Conservation (phyloP, 2,888 invertebrate genomes). For the Notodonta ziczac region DNA sequence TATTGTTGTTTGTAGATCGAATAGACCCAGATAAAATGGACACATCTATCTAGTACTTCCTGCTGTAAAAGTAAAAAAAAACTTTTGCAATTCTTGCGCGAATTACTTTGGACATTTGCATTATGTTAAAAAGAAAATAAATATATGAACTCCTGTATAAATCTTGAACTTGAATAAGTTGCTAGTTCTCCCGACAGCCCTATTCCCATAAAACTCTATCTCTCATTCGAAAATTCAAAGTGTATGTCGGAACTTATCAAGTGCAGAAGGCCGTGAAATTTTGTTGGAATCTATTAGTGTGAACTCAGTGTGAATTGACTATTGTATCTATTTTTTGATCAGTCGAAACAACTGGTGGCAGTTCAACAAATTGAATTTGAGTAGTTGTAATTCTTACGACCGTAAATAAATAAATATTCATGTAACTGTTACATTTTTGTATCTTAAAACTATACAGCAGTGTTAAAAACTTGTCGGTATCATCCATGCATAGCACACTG, state of each 20-base stretch:
- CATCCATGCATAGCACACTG: too few relatives aligned
- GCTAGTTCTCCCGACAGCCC: constrained; percentile 20
- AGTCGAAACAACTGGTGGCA: constrained; percentile 16
- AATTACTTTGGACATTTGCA: too few relatives aligned
- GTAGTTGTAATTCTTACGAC: too few relatives aligned
- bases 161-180: not conserved
- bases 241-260: constrained; percentile 42
- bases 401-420: too few relatives aligned
- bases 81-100: too few relatives aligned
- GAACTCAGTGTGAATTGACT: constrained; percentile 17
- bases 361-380: too few relatives aligned
- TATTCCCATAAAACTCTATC: constrained; percentile 11
- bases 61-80: not conserved
- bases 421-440: too few relatives aligned
- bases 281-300: constrained; percentile 33
- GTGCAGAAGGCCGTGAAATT: constrained; percentile 60
- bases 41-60: not conserved
- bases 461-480: too few relatives aligned
- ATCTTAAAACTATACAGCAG: too few relatives aligned
- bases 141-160: too few relatives aligned
- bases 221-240: constrained; percentile 20
- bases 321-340: constrained; percentile 26
- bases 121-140: too few relatives aligned
- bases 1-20: not conserved
- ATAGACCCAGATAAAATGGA: not conserved